Evolutionary conservation across 2,797 vertebrate species (phyloP).

Genomic region (Sebastes steindachneri): DNA sequence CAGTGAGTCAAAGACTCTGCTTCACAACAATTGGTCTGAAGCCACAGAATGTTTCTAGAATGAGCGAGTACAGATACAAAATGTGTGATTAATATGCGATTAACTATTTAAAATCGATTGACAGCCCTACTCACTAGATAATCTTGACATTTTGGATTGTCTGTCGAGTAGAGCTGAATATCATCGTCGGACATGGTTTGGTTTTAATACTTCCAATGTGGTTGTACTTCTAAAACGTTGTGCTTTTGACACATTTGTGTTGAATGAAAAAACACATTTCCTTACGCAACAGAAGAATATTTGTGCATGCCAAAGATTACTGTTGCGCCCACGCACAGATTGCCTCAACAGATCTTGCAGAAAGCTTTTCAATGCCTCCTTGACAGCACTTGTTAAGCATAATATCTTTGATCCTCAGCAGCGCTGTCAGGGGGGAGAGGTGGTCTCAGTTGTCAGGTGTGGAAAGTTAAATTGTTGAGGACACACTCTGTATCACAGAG

Average conservation of each 20-base stretch:
- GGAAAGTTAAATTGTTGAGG: background rate
- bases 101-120: no score
- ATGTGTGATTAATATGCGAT: no score
- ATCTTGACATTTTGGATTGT: background rate
- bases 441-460: constrained; percentile 17
- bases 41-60: background rate
- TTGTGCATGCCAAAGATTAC: constrained; percentile 7
- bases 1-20: background rate
- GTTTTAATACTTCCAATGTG: background rate
- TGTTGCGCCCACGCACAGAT: constrained; percentile 32
- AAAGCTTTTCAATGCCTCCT: background rate
- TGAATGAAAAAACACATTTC: background rate
- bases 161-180: background rate
- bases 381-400: background rate
- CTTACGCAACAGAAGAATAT: constrained; percentile 23
- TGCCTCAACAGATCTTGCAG: constrained; percentile 10
- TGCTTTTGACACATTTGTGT: background rate
- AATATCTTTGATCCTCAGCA: constrained; percentile 35
- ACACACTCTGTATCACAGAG: background rate
- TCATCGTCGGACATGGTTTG: background rate
- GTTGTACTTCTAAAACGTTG: background rate
- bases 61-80: background rate
- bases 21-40: background rate
- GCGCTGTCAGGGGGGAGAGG: background rate
- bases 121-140: background rate